Evolutionary conservation across 2,888 invertebrate species (phyloP).

Genomic region (Brachyptera risi): DNA sequence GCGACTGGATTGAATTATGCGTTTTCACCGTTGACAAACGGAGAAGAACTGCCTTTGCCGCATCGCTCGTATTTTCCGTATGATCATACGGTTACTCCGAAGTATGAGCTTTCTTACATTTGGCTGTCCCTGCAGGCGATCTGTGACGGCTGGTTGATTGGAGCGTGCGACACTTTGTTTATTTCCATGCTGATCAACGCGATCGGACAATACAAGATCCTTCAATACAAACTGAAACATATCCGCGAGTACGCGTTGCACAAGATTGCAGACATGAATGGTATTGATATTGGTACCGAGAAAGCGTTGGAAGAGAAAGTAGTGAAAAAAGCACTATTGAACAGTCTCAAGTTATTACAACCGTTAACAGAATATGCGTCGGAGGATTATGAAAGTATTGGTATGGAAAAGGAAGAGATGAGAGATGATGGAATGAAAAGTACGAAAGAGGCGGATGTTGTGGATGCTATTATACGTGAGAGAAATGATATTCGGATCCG

Average conservation of each 20-base stretch:
- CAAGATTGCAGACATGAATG: background rate
- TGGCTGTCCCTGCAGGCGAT: background rate
- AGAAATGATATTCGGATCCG: background rate
- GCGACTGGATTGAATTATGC: background rate
- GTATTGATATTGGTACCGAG: background rate
- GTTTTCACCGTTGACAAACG: background rate
- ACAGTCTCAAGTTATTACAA: background rate
- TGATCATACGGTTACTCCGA: background rate
- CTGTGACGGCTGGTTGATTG: background rate
- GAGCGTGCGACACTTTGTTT: background rate
- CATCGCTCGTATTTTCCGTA: conserved; percentile 6
- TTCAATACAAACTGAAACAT: conserved; percentile 1
- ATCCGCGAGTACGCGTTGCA: background rate
- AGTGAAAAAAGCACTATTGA: background rate
- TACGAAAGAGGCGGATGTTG: background rate
- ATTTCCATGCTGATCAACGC: conserved; percentile 3
- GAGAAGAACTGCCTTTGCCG: background rate
- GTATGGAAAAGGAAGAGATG: no score
- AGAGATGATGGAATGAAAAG: background rate
- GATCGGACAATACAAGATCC: background rate
- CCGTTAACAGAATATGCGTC: background rate
- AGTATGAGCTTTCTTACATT: conserved; percentile 3
- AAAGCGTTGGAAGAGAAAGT: background rate
- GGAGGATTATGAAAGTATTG: no score
- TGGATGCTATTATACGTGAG: background rate